Percentiles rank a stretch among this genome's conserved stretches.
Evolutionary conservation across 2,113 vertebrate species (phyloP).

Genomic region (Leucopsar rothschildi): DNA sequence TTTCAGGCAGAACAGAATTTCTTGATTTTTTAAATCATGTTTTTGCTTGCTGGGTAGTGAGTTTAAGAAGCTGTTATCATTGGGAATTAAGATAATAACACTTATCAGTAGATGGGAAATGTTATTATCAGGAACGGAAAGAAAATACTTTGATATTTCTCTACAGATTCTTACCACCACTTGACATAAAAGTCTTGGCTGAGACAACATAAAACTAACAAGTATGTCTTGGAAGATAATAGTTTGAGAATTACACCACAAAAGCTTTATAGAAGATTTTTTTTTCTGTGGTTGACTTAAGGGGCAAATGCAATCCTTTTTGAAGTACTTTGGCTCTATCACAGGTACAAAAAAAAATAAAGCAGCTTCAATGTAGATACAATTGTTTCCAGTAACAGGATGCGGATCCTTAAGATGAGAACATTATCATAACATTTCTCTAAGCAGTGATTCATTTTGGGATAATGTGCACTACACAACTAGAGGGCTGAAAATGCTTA

Average conservation of each 20-base stretch:
- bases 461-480: neutral
- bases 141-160: conserved; percentile 57
- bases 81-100: conserved; percentile 9
- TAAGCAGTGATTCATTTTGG: neutral
- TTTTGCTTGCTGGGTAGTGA: neutral
- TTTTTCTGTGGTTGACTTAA: neutral
- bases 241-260: neutral
- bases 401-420: neutral
- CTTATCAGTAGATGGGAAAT: conserved; percentile 7
- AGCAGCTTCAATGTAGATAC: neutral
- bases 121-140: conserved; percentile 1
- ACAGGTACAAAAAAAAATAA: neutral
- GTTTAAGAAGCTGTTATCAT: conserved; percentile 30
- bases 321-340: neutral
- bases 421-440: neutral
- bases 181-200: conserved; percentile 41
- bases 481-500: neutral
- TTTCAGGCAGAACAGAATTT: conserved; percentile 3
- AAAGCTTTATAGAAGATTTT: neutral
- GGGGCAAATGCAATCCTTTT: neutral
- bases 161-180: conserved; percentile 15
- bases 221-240: neutral
- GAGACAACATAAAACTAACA: conserved; percentile 16
- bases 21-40: neutral
- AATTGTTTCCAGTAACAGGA: neutral